These are phyloP conservation scores for Gavia stellata DNA, from an alignment of 2,113 vertebrate genomes.

Conservation along the genomic window DNA sequence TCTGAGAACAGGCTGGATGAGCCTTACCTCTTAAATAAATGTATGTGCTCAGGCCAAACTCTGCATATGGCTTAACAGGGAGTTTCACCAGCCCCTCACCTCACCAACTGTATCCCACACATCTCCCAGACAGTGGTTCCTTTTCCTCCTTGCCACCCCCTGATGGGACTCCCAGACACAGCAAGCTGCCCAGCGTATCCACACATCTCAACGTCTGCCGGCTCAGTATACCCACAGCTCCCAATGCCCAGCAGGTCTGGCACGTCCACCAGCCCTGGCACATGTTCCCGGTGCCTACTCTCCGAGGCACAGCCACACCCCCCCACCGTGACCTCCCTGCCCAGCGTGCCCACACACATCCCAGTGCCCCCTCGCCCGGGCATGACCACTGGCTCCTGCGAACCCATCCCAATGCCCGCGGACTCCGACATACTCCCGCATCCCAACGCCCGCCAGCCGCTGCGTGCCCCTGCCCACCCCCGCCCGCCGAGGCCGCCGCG, in stretches of 20 bases:
- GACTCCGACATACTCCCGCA: not conserved
- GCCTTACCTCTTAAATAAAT: not conserved
- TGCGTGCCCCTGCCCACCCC: too few relatives aligned
- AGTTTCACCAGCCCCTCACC: not conserved
- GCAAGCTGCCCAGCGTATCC: not conserved
- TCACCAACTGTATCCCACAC: fast-evolving
- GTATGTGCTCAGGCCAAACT: not conserved
- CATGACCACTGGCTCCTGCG: not conserved
- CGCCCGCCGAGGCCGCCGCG: not conserved
- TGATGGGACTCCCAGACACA: not conserved
- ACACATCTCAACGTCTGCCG: not conserved
- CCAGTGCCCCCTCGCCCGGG: not conserved
- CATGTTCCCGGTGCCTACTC: fast-evolving
- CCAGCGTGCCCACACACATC: not conserved
- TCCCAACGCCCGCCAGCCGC: fast-evolving
- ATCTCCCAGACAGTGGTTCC: fast-evolving
- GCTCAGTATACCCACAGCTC: not conserved
- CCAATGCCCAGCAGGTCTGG: not conserved
- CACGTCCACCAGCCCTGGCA: not conserved
- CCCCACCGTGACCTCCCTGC: not conserved
- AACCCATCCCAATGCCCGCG: fast-evolving
- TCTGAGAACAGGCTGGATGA: not conserved
- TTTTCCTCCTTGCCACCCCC: not conserved
- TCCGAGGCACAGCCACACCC: fast-evolving
- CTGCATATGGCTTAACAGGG: not conserved